Percentiles rank a stretch among this genome's conserved stretches.
Conservation (phyloP, 2,113 vertebrate genomes). For the Colossoma macropomum region DNA sequence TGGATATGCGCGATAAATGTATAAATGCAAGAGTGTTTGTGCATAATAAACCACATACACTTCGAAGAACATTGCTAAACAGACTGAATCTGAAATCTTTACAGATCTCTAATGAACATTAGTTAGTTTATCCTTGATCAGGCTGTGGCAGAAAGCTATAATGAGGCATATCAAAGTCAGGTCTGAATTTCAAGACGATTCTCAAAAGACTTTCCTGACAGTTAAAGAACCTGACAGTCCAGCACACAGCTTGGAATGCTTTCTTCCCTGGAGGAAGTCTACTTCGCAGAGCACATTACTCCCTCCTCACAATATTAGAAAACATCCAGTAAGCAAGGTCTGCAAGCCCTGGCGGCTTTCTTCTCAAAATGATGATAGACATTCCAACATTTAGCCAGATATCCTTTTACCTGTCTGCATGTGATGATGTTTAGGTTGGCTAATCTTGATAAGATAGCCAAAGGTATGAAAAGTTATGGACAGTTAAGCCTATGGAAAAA, state of each 20-base stretch:
- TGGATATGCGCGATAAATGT: no score
- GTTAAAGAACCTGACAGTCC: conserved; percentile 41
- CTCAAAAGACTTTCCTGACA: neutral
- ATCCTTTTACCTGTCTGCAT: neutral
- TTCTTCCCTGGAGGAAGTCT: neutral
- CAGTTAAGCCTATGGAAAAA: no score
- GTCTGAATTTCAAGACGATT: neutral
- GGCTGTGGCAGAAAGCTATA: neutral
- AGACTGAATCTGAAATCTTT: neutral
- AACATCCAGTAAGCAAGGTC: neutral
- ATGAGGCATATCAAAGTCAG: neutral
- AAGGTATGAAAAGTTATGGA: neutral
- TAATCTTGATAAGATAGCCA: neutral
- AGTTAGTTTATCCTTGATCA: neutral
- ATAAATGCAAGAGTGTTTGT: no score
- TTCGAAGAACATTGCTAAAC: neutral
- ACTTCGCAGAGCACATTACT: conserved; percentile 30
- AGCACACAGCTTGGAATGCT: neutral
- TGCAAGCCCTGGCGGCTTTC: no score
- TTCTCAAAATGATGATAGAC: neutral
- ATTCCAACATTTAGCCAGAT: neutral
- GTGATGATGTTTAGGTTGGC: no score
- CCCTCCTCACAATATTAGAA: conserved; percentile 4
- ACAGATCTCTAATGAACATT: neutral
- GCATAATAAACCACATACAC: neutral